A percentile compares a stretch with the other conserved stretches of the same genome.
These are phyloP conservation scores for Megalops atlanticus DNA, from an alignment of 2,113 vertebrate genomes.

Conservation along the genomic window DNA sequence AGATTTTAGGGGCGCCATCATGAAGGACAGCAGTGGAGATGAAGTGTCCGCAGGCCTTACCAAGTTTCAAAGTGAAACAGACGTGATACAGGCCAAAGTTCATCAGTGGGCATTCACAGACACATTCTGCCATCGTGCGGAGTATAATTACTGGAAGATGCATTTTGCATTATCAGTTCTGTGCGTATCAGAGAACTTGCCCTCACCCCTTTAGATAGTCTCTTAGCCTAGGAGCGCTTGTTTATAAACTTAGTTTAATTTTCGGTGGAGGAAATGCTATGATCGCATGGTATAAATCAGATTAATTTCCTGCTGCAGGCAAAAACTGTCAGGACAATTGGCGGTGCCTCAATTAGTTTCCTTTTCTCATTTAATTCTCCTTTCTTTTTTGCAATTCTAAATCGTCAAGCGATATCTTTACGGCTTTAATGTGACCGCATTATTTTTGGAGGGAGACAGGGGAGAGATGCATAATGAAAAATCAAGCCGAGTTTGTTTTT, in stretches of 20 bases:
- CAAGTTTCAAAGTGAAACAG: too few relatives aligned
- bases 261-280: background rate
- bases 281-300: constrained; percentile 17
- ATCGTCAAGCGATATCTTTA: constrained; percentile 10
- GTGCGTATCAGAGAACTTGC: background rate
- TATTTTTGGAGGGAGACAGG: background rate
- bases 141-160: background rate
- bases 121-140: too few relatives aligned
- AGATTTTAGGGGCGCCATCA: too few relatives aligned
- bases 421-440: constrained; percentile 11
- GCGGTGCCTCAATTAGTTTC: background rate
- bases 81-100: too few relatives aligned
- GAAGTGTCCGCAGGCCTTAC: too few relatives aligned
- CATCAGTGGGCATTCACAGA: too few relatives aligned
- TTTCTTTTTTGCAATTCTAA: background rate
- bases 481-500: background rate
- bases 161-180: background rate
- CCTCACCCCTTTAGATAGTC: background rate
- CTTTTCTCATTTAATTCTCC: background rate
- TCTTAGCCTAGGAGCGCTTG: constrained; percentile 1
- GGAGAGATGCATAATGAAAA: constrained; percentile 7
- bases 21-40: too few relatives aligned
- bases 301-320: constrained; percentile 28
- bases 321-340: constrained; percentile 25
- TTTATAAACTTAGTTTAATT: constrained; percentile 28